Conservation (phyloP, 1,140 invertebrate genomes). For the Copidosoma floridanum region DNA sequence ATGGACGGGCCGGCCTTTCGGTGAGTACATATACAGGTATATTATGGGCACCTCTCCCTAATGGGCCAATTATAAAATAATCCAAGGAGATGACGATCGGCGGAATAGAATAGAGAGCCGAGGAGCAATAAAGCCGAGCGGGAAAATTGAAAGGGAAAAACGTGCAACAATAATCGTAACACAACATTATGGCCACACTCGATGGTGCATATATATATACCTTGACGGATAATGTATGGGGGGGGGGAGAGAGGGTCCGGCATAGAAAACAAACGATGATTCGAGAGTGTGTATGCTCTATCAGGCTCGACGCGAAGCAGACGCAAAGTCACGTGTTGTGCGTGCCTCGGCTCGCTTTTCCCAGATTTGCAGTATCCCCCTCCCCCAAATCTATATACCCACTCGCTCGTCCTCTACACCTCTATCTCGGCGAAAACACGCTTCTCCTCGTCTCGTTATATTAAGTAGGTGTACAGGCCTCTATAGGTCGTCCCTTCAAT, state of each 20-base stretch:
- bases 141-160: no score
- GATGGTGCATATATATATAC: background rate
- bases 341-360: constrained; percentile 51
- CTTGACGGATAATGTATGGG: background rate
- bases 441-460: no score
- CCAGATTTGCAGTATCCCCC: constrained; percentile 50
- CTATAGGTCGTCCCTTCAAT: constrained; percentile 27
- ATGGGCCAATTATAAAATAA: no score
- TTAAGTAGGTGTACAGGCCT: no score
- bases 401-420: constrained; percentile 29
- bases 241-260: background rate
- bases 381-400: constrained; percentile 28
- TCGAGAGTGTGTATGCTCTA: constrained; percentile 53
- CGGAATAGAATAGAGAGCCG: no score
- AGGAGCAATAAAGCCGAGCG: no score
- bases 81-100: no score
- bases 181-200: no score
- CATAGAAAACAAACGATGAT: constrained; percentile 7
- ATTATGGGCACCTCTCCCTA: no score
- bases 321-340: constrained; percentile 48
- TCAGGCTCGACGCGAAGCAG: constrained; percentile 40
- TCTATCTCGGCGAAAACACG: constrained; percentile 30
- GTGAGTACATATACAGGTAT: no score
- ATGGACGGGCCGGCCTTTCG: no score
- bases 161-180: no score